Evolutionary conservation across 2,113 vertebrate species (phyloP).

Genomic region (Pelobates fuscus): DNA sequence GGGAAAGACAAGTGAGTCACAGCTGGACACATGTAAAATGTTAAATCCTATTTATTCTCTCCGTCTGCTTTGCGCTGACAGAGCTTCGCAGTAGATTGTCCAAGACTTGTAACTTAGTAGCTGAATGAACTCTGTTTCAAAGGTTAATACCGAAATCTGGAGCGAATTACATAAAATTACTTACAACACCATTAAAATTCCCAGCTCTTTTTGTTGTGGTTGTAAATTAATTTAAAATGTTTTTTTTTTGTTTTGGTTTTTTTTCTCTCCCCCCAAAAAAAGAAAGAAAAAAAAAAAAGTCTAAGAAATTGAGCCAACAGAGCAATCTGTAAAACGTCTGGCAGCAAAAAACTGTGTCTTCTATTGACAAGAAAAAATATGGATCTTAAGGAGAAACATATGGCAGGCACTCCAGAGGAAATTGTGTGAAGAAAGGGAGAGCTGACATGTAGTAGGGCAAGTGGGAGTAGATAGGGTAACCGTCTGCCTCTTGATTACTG

Average conservation of each 20-base stretch:
- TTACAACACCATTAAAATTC: conserved; percentile 91
- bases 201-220: conserved; percentile 89
- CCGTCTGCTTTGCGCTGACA: neutral
- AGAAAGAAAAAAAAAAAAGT: conserved; percentile 72
- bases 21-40: conserved; percentile 12
- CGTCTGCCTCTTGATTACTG: conserved; percentile 37
- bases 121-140: conserved; percentile 86
- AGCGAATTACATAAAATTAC: conserved; percentile 93
- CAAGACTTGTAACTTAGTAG: conserved; percentile 79
- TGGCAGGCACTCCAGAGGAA: conserved; percentile 86
- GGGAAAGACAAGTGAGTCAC: neutral
- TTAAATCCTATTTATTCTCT: conserved; percentile 9
- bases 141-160: conserved; percentile 89
- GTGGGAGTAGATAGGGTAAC: conserved; percentile 50
- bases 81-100: conserved; percentile 45
- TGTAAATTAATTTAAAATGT: conserved; percentile 96
- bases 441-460: conserved; percentile 50
- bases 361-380: conserved; percentile 96
- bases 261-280: conserved; percentile 57
- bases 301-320: conserved; percentile 82
- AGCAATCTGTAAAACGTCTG: conserved; percentile 91
- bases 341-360: conserved; percentile 86
- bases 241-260: conserved; percentile 63
- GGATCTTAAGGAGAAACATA: conserved; percentile 97
- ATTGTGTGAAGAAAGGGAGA: conserved; percentile 69